These are phyloP conservation scores for Schizopygopsis malacanthus DNA, from an alignment of 2,797 vertebrate genomes.

Conservation along the genomic window DNA sequence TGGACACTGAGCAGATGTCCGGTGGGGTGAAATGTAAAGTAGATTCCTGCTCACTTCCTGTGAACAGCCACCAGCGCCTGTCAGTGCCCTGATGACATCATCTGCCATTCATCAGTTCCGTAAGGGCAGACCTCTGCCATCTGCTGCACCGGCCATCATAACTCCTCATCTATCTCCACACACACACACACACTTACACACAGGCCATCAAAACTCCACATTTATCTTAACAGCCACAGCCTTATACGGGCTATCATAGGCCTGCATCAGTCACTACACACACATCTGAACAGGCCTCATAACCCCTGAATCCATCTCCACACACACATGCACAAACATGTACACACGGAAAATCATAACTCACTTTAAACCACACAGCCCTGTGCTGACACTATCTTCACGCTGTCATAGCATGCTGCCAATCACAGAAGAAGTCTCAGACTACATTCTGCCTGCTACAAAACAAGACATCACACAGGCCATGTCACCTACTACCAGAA, in stretches of 20 bases:
- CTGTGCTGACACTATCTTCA: constrained; percentile 83
- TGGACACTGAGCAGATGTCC: constrained; percentile 88
- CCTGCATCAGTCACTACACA: constrained; percentile 81
- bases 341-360: constrained; percentile 38
- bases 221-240: constrained; percentile 79
- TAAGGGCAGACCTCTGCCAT: constrained; percentile 89
- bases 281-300: constrained; percentile 64
- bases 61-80: constrained; percentile 84
- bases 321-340: constrained; percentile 70
- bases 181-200: constrained; percentile 37
- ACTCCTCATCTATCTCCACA: constrained; percentile 55
- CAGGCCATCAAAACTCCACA: constrained; percentile 80
- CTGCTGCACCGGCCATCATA: constrained; percentile 82
- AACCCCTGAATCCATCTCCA: constrained; percentile 46
- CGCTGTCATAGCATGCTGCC: constrained; percentile 73
- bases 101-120: constrained; percentile 92
- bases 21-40: constrained; percentile 88
- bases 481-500: constrained; percentile 21
- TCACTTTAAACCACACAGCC: constrained; percentile 80
- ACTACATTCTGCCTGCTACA: constrained; percentile 29
- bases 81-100: constrained; percentile 97
- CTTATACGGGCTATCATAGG: constrained; percentile 64
- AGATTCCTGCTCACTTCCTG: constrained; percentile 85
- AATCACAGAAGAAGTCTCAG: constrained; percentile 50
- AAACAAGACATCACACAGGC: constrained; percentile 13